Percentiles rank a stretch among this genome's conserved stretches.
These are phyloP conservation scores for Heliangelus exortis DNA, from an alignment of 2,797 vertebrate genomes.

Conservation along the genomic window DNA sequence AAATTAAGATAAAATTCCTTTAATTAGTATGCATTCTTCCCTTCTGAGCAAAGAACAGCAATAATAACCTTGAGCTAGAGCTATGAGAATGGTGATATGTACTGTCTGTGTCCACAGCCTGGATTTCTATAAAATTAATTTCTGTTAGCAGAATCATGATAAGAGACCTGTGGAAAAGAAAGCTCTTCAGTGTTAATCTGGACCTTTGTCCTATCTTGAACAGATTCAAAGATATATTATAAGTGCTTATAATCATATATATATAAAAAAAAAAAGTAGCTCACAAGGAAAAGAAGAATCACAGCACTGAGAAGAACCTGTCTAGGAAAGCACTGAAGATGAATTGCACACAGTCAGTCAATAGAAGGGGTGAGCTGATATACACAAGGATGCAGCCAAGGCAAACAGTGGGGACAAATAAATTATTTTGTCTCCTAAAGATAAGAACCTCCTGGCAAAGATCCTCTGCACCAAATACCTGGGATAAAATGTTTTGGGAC, in stretches of 20 bases:
- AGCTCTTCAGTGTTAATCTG: conserved; percentile 25
- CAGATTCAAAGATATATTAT: conserved; percentile 7
- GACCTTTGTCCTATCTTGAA: background rate
- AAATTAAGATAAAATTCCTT: conserved; percentile 23
- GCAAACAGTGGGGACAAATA: conserved; percentile 56
- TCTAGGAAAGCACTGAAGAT: background rate
- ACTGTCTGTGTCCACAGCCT: background rate
- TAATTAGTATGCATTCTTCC: conserved; percentile 15
- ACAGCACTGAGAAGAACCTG: background rate
- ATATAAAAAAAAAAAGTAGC: background rate
- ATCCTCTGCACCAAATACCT: background rate
- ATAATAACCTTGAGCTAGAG: conserved; percentile 5
- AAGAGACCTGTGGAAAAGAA: conserved; percentile 19
- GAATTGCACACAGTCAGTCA: conserved; percentile 45
- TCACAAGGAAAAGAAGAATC: background rate
- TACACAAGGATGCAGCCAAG: conserved; percentile 44
- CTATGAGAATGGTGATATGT: conserved; percentile 3
- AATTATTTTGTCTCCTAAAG: conserved; percentile 49
- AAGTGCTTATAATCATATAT: conserved; percentile 2
- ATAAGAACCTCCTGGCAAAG: conserved; percentile 30
- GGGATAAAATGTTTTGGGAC: background rate
- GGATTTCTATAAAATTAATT: conserved; percentile 41
- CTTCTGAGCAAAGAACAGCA: conserved; percentile 16
- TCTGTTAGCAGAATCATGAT: conserved; percentile 13
- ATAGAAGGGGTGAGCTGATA: background rate